Evolutionary conservation across 1,140 invertebrate species (phyloP).

Genomic region (Eciton burchellii): DNA sequence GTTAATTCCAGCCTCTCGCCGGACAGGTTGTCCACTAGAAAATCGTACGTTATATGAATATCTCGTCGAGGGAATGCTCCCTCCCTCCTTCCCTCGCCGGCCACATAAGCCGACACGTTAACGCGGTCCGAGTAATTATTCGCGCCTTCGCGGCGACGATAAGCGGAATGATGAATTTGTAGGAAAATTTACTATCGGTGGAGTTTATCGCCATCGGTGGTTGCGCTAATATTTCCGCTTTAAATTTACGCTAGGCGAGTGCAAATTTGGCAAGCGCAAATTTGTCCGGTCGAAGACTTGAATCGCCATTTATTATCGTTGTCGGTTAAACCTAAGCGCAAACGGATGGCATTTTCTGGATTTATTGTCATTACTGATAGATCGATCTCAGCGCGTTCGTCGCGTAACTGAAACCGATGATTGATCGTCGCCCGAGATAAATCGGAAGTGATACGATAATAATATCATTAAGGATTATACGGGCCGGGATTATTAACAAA

Average conservation of each 20-base stretch:
- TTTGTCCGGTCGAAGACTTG: not conserved
- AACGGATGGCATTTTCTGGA: not conserved
- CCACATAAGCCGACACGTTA: slow-evolving; percentile 58
- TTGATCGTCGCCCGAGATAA: not conserved
- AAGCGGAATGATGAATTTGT: slow-evolving; percentile 55
- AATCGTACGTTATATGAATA: slow-evolving; percentile 74
- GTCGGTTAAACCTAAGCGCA: not conserved
- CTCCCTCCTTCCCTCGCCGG: slow-evolving; percentile 64
- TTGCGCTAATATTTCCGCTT: slow-evolving; percentile 15
- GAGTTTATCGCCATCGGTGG: slow-evolving; percentile 11
- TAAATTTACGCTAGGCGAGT: not conserved
- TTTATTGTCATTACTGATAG: slow-evolving; percentile 4
- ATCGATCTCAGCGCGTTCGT: not conserved
- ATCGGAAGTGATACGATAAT: not conserved
- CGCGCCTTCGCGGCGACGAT: slow-evolving; percentile 55
- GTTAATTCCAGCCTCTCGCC: slow-evolving; percentile 88
- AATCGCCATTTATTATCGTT: not conserved
- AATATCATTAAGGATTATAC: not conserved
- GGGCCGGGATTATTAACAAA: not conserved
- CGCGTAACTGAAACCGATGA: slow-evolving; percentile 28
- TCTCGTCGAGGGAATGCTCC: slow-evolving; percentile 73
- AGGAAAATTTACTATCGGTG: slow-evolving; percentile 37
- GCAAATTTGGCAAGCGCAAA: not conserved
- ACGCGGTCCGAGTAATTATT: slow-evolving; percentile 63
- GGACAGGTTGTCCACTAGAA: slow-evolving; percentile 87